Evolutionary conservation across 2,888 invertebrate species (phyloP), one percentile per base, ranked within the genome.

Genomic region (Polymixis lichenea): DNA sequence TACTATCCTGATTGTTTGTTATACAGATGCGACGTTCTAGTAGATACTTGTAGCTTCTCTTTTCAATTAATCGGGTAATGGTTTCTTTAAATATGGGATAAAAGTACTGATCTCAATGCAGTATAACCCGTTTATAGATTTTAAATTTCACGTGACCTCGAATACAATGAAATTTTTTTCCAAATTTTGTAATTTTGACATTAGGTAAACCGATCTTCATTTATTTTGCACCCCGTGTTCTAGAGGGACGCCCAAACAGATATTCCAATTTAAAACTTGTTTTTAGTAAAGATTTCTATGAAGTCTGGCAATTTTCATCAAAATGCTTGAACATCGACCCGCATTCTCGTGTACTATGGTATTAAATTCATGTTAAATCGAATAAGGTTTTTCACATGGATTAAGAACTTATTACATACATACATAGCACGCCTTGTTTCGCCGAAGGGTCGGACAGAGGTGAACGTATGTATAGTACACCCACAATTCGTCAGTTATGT

Each of bases 1-100:
- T 43, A 46, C 17, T 51, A 38, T 5, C 55, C 13, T 66, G 61
- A 82, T 77, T 66, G 55, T 38, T 61, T 56, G 15, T 51, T 22
- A 43, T 28, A 51, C 49, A 55, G 38, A 49, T 38, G 15, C 62
- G 3, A 46, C 17, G 32, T 32, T 53, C 32, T 4, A 43, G 58
- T 67, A 32, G n/a, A 11, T 74, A 75, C 28, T 43, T 51, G 19
- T 15, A 38, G 32, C 25, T 46, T 22, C 60, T 55, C 7, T 80
- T 56, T 32, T 64, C 4, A 64, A 75, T 56, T 32, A 25, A 82
- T 61, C 11, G 19, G n/a, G 55, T 28, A 49, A 19, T n/a, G 2
- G 49, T 55, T 61, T 25, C 13, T 79, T 22, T n/a, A 17, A 28
- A 43, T 68, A 8, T n/a, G 9, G n/a, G 51, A 19, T 15, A 43